Evolutionary conservation across 1,140 invertebrate genomes (phyloP), one percentile per base, ranked within the genome.

Genomic region (Zaprionus inermis): DNA sequence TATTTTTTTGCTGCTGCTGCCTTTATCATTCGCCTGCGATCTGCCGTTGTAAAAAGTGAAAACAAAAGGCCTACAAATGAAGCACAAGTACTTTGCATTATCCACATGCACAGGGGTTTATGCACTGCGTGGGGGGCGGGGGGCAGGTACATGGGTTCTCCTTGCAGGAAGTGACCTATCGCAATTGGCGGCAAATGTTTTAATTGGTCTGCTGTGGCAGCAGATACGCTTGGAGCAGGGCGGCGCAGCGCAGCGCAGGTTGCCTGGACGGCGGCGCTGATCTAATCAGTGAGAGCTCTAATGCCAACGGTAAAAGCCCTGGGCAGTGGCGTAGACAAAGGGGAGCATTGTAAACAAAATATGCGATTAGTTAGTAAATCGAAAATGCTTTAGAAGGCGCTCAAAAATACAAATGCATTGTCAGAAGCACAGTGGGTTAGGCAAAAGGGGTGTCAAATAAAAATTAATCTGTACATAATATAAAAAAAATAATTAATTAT

Each of bases 131-230:
- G 20, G 22, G n/a, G 16, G 18, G 10, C 3, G 12, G 10, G 10
- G 34, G 7, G 49, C 36, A 18, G 56, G 58, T 49, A 28, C 24
- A 28, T 28, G 54, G 12, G 49, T 51, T 46, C 51, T 49, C 24
- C 59, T 46, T 49, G 32, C 55, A 67, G 77, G 73, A 80, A 89
- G 74, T 76, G 70, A 78, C 83, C 83, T 79, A 83, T 78, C 83
- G 57, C 83, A 89, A 86, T 77, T 72, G 64, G 63, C 46, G 68
- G 81, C 85, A 84, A 84, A 84, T 79, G 84, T 90, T 90, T 89
- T 89, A 89, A 90, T 89, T 89, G 75, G 79, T 63, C 20, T 49
- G 32, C 30, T 18, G 28, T 28, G 24, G 24, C 24, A 28, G n/a
- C 10, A 11, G 34, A 12, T 32, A 32, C 2, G 30, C 30, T 32